phyloP scores from a whole-genome alignment of 2,888 invertebrate genomes.

The Tetramorium bicarinatum region DNA sequence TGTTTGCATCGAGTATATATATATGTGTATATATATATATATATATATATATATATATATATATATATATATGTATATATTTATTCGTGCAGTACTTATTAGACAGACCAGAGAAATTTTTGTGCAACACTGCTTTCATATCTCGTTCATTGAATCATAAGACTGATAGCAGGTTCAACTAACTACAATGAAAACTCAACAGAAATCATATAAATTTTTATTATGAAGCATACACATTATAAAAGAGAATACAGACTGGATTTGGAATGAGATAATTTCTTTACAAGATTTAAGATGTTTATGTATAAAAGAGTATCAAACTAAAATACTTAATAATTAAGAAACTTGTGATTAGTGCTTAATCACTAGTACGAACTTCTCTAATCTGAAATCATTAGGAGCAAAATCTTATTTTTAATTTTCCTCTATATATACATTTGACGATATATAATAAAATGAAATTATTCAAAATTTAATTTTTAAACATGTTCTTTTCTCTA shows the following conservation, averaged over 20 bases:
- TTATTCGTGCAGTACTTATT: neutral
- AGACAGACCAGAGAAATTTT: neutral
- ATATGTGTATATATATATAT: too few species aligned
- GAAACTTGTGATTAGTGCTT: neutral
- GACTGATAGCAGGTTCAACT: conserved; percentile 75
- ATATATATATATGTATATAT: too few species aligned
- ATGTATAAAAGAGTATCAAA: conserved; percentile 4
- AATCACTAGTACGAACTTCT: neutral
- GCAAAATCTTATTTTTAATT: neutral
- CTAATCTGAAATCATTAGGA: neutral
- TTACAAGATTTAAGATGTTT: conserved; percentile 22
- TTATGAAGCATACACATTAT: conserved; percentile 72
- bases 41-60: too few species aligned
- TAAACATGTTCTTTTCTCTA: neutral
- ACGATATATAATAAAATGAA: neutral
- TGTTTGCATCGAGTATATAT: neutral
- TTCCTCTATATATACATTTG: neutral
- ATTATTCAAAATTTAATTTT: neutral
- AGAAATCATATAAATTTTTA: conserved; percentile 71
- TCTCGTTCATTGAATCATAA: conserved; percentile 10
- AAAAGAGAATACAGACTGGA: conserved; percentile 56
- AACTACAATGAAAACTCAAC: conserved; percentile 80
- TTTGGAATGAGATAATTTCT: conserved; percentile 23
- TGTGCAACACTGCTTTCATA: neutral
- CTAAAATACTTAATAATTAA: conserved; percentile 30